Base-by-base conservation (phyloP, 2,888 invertebrate genomes). In the Antheraea assamensis region DNA sequence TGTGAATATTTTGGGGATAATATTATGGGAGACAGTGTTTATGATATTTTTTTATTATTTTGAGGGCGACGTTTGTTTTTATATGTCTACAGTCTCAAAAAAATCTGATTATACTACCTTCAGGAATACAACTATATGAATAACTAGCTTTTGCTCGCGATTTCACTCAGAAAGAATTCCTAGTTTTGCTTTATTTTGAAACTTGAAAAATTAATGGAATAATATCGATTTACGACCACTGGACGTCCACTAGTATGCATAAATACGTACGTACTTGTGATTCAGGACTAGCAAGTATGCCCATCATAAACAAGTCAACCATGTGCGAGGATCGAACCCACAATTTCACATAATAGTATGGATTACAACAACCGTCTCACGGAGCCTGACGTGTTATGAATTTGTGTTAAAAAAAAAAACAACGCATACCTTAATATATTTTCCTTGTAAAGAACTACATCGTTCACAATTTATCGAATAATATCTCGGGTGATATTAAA, bases 401-500 rank as follows among this genome's bases (percentile, higher is more conserved):
- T 58, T n/a, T 58, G n/a, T n/a, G n/a, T n/a, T 58, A 0, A 27
- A 27, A 27, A 61, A 61, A 61, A 58, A 58, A 24, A 61, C 27
- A 61, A 17, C 30, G 30, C 13, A 7, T 58, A 58, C 19, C 21
- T 7, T n/a, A n/a, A n/a, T n/a, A 31, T 66, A 31, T 68, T 35
- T 68, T 68, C 68, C 31, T 68, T 13, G 21, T n/a, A 68, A 68
- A 35, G 13, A 68, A 35, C 31, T 31, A 35, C 10, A 68, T 35
- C 35, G 68, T 35, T 35, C 21, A 35, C n/a, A 35, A 35, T 68
- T 68, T 68, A 68, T 68, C 68, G 35, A n/a, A 35, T 31, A 68
- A 35, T 68, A 35, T 35, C 19, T 13, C 27, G 17, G 0, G 31
- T 35, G 66, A 35, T 68, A 68, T 35, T 30, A 68, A 68, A 19